phyloP scores from a whole-genome alignment of 2,888 invertebrate genomes.

The Rhamphomyia laevipes region DNA sequence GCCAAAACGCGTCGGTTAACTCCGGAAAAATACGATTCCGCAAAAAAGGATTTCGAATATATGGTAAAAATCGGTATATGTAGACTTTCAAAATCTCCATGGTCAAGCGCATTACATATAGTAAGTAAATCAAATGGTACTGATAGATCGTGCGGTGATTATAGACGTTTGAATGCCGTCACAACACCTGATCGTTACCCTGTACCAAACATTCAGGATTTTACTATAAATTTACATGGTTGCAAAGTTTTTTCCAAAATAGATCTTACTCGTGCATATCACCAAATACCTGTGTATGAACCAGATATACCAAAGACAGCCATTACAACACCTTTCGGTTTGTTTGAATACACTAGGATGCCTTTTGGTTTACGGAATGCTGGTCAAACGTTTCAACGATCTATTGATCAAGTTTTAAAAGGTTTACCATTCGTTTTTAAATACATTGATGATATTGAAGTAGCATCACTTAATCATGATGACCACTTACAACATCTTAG shows the following conservation, averaged over 20 bases:
- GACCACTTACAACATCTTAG: constrained; percentile 14
- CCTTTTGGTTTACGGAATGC: constrained; percentile 25
- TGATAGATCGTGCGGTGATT: too few species aligned
- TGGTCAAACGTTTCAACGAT: constrained; percentile 23
- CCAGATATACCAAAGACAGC: constrained; percentile 1
- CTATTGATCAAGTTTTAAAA: constrained; percentile 19
- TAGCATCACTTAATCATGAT: constrained; percentile 13
- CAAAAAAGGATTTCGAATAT: too few species aligned
- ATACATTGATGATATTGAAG: constrained; percentile 19
- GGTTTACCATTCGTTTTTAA: constrained; percentile 15
- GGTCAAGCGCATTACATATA: too few species aligned
- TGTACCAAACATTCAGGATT: too few species aligned
- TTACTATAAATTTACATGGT: too few species aligned
- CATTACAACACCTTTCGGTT: constrained; percentile 25
- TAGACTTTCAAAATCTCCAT: too few species aligned
- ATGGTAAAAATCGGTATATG: too few species aligned
- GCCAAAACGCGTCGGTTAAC: too few species aligned
- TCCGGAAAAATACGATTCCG: too few species aligned
- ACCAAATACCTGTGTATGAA: constrained; percentile 10
- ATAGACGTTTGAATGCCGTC: too few species aligned
- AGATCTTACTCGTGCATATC: constrained; percentile 19
- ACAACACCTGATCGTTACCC: too few species aligned
- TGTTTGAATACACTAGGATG: constrained; percentile 24
- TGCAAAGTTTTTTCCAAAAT: constrained; percentile 15
- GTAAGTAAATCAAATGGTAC: too few species aligned